phyloP scores from a whole-genome alignment of 2,888 invertebrate species.

The Drosophila emarginata region DNA sequence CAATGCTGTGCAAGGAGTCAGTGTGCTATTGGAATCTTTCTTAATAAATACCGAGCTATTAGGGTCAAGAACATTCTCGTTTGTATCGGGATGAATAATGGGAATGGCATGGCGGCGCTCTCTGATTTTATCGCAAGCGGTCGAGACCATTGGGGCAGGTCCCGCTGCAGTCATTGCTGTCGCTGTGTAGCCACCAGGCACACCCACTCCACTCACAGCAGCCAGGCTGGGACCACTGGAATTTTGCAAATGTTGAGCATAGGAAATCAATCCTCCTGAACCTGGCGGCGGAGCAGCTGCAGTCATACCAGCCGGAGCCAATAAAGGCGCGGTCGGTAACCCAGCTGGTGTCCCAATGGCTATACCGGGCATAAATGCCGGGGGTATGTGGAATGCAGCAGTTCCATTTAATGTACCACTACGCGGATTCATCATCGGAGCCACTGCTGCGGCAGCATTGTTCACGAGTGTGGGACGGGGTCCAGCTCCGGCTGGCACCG shows the following conservation, averaged over 20 bases:
- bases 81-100: constrained; percentile 80
- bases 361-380: constrained; percentile 63
- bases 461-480: constrained; percentile 62
- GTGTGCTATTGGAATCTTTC: constrained; percentile 56
- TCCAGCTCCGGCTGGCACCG: constrained; percentile 56
- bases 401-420: constrained; percentile 60
- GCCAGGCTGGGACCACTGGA: constrained; percentile 32
- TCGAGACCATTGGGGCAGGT: not conserved
- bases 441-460: constrained; percentile 41
- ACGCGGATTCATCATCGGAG: constrained; percentile 57
- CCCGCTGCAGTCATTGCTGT: constrained; percentile 26
- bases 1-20: constrained; percentile 44
- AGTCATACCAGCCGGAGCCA: constrained; percentile 52
- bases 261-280: constrained; percentile 53
- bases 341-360: constrained; percentile 51
- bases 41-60: constrained; percentile 58
- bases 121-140: constrained; percentile 50
- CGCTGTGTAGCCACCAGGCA: constrained; percentile 36
- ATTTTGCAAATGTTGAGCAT: constrained; percentile 48
- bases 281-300: constrained; percentile 26
- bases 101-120: constrained; percentile 79
- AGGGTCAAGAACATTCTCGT: constrained; percentile 74
- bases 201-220: constrained; percentile 26
- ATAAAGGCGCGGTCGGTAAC: constrained; percentile 47
- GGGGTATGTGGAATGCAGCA: constrained; percentile 60